phyloP scores from a whole-genome alignment of 2,888 invertebrate species.

The Petrolisthes manimaculis region DNA sequence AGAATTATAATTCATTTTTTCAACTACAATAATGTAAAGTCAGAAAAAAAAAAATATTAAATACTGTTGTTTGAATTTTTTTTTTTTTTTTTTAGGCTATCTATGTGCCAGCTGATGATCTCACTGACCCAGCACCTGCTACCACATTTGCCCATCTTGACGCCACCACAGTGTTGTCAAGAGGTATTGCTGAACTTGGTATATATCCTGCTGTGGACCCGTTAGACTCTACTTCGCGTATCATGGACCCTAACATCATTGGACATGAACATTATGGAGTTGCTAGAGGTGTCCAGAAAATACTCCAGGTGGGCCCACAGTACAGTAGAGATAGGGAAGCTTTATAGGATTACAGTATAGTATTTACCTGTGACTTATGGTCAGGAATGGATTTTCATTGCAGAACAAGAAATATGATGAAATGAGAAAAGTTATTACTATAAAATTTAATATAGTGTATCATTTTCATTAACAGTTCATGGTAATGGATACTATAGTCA shows the following conservation, averaged over 20 bases:
- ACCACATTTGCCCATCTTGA: conserved; percentile 68
- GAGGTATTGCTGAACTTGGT: conserved; percentile 67
- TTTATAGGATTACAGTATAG: too few species aligned
- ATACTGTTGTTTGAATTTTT: background rate
- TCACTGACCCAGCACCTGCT: conserved; percentile 68
- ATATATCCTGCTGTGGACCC: conserved; percentile 69
- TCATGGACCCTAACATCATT: conserved; percentile 67
- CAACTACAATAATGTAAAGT: too few species aligned
- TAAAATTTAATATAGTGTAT: too few species aligned
- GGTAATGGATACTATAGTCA: too few species aligned
- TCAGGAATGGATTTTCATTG: background rate
- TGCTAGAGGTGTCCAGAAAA: conserved; percentile 67
- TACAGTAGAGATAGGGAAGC: too few species aligned
- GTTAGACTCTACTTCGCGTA: conserved; percentile 67
- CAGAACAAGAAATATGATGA: too few species aligned
- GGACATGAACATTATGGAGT: conserved; percentile 67
- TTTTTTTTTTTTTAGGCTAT: conserved; percentile 65
- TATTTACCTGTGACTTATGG: too few species aligned
- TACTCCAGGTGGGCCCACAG: conserved; percentile 28
- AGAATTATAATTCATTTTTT: too few species aligned
- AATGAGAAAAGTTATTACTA: too few species aligned
- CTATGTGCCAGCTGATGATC: conserved; percentile 68
- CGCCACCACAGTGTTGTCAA: conserved; percentile 67
- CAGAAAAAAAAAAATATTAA: too few species aligned
- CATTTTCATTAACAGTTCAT: too few species aligned